Evolutionary conservation across 2,888 invertebrate species (phyloP).

Genomic region (Ormia ochracea): DNA sequence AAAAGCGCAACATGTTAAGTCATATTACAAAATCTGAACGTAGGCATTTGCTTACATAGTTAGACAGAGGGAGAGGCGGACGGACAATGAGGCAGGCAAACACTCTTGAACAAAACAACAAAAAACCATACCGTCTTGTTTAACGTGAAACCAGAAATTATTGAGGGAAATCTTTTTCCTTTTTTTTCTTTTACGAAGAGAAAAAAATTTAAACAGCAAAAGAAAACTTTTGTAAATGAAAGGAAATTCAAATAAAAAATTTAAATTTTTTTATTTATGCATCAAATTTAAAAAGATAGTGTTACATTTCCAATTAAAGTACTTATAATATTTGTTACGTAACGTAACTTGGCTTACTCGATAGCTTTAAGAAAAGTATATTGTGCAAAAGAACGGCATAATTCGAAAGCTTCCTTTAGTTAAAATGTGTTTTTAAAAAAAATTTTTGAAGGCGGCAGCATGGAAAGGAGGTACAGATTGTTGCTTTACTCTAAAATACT

Average conservation of each 20-base stretch:
- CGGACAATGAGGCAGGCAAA: neutral
- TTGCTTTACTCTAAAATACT: no score
- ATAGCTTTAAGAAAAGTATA: no score
- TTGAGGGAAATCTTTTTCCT: slow-evolving; percentile 27
- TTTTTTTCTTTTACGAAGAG: neutral
- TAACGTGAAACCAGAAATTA: slow-evolving; percentile 27
- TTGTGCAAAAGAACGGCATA: no score
- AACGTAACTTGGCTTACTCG: neutral
- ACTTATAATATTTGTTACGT: neutral
- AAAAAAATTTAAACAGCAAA: neutral
- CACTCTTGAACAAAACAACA: neutral
- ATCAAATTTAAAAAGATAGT: neutral
- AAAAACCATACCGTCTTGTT: neutral
- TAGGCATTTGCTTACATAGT: neutral
- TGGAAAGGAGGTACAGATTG: no score
- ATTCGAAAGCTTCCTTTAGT: no score
- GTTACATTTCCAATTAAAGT: neutral
- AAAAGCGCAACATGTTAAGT: slow-evolving; percentile 54
- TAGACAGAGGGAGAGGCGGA: neutral
- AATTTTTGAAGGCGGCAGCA: no score
- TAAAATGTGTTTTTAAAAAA: no score
- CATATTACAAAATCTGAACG: slow-evolving; percentile 51
- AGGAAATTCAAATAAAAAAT: neutral
- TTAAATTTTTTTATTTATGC: neutral
- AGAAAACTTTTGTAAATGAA: no score